Evolutionary conservation across 2,888 invertebrate species (phyloP).

Genomic region (Philhelius pedissequus): DNA sequence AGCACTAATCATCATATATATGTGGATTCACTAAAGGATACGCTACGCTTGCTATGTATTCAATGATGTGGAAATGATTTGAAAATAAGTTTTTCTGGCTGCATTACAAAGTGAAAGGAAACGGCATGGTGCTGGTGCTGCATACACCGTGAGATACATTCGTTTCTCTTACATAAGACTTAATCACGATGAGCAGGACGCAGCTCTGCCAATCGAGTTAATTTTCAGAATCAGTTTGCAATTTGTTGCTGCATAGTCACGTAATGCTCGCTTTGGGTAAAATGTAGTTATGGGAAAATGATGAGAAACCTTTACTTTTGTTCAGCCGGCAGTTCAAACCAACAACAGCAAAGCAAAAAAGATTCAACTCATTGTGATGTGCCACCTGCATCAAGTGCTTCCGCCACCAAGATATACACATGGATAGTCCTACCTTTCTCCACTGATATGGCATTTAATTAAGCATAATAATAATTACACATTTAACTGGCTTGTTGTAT

Average conservation of each 20-base stretch:
- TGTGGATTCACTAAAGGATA: not conserved
- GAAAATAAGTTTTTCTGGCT: not conserved
- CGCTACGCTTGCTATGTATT: not conserved
- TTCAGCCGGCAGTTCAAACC: not conserved
- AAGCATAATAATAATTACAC: not conserved
- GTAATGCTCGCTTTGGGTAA: conserved; percentile 3
- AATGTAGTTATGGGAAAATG: not conserved
- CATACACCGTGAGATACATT: conserved; percentile 13
- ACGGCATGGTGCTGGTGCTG: not conserved
- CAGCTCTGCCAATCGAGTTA: conserved; percentile 28
- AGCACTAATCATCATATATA: too few species aligned
- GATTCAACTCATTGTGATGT: not conserved
- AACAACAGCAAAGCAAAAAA: not conserved
- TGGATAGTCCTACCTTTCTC: not conserved
- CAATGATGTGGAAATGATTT: conserved; percentile 1
- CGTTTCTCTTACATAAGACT: conserved; percentile 38
- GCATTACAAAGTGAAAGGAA: conserved; percentile 15
- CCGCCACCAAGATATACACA: not conserved
- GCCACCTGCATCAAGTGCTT: not conserved
- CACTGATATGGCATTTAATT: not conserved
- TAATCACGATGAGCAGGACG: conserved; percentile 62
- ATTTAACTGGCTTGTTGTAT: not conserved
- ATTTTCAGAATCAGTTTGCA: conserved; percentile 48
- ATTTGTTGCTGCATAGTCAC: conserved; percentile 43
- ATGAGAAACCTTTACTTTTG: not conserved